phyloP scores from a whole-genome alignment of 2,888 invertebrate genomes.

The Stenodema calcarata region DNA sequence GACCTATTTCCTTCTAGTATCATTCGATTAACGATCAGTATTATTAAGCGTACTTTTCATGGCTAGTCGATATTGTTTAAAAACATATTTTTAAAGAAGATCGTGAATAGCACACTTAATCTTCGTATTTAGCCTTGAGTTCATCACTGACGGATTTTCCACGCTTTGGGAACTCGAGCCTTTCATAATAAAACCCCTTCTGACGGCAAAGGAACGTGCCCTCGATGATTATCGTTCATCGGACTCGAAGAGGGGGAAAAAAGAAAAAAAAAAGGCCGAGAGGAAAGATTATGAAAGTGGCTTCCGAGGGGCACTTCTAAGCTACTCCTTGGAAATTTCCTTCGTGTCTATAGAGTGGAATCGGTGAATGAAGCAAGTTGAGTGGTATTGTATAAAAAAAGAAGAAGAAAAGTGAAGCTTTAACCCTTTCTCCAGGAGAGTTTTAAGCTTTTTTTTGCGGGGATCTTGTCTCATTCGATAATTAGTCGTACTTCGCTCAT shows the following conservation, averaged over 20 bases:
- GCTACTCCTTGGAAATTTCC: not conserved
- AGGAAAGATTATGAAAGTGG: not conserved
- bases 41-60: no score
- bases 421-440: not conserved
- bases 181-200: not conserved
- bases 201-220: not conserved
- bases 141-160: no score
- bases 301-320: not conserved
- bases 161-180: not conserved
- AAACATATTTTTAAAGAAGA: no score
- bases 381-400: not conserved
- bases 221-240: not conserved
- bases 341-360: not conserved
- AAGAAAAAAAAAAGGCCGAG: not conserved
- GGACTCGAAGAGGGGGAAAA: not conserved
- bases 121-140: no score
- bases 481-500: not conserved
- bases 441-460: not conserved
- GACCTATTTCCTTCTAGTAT: no score
- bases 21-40: no score
- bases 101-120: no score
- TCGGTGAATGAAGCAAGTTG: not conserved
- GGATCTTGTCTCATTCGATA: not conserved
- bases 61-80: no score
- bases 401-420: not conserved